phyloP scores from a whole-genome alignment of 2,888 invertebrate species.

The Harpagoxenus sublaevis region DNA sequence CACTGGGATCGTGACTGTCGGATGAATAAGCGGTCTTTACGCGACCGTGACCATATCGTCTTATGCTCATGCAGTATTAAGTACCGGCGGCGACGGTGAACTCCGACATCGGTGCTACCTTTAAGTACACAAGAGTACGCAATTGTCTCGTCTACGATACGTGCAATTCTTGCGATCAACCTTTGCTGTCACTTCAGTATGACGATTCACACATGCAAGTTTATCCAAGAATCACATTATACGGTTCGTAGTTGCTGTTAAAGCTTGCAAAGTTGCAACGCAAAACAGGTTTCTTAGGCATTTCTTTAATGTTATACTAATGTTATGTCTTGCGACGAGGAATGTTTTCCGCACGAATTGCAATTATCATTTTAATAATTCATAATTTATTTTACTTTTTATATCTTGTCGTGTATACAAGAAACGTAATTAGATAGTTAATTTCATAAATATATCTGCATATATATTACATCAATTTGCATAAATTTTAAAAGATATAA shows the following conservation, averaged over 20 bases:
- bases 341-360: background rate
- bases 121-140: slow-evolving; percentile 14
- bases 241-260: background rate
- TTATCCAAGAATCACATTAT: background rate
- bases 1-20: background rate
- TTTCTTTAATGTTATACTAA: background rate
- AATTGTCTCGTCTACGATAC: background rate
- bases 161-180: background rate
- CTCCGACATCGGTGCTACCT: background rate
- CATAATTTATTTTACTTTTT: background rate
- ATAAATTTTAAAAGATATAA: background rate
- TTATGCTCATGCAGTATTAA: slow-evolving; percentile 35
- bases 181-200: slow-evolving; percentile 15
- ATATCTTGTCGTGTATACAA: background rate
- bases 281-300: background rate
- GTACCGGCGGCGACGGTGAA: slow-evolving; percentile 2
- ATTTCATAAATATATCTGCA: background rate
- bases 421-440: background rate
- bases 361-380: background rate
- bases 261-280: background rate
- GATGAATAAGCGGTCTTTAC: slow-evolving; percentile 23
- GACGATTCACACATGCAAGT: slow-evolving; percentile 8
- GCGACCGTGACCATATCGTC: slow-evolving; percentile 47
- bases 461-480: background rate
- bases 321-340: no score